Evolutionary conservation across 2,797 vertebrate species (phyloP).

Genomic region (Sternarchorhynchus goeldii): DNA sequence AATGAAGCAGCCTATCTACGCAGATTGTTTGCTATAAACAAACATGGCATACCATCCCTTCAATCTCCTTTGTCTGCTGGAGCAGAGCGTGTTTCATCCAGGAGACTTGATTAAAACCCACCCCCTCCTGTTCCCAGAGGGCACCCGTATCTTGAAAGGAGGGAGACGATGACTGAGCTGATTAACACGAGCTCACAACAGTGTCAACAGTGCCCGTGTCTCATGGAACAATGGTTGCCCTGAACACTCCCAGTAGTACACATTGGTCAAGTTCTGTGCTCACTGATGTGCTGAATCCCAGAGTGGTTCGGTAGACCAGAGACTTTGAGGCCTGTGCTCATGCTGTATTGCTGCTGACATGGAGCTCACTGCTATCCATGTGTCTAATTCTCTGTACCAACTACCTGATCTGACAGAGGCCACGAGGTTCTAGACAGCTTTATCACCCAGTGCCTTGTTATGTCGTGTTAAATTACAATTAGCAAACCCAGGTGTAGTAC

Average conservation of each 20-base stretch:
- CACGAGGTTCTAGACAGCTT: conserved; percentile 39
- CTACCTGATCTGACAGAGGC: conserved; percentile 38
- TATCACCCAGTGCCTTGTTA: conserved; percentile 33
- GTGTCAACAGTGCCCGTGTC: background rate
- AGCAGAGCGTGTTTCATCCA: conserved; percentile 32
- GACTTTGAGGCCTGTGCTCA: background rate
- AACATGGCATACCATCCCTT: conserved; percentile 10
- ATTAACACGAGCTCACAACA: conserved; percentile 33
- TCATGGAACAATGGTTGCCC: background rate
- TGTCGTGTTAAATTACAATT: conserved; percentile 46
- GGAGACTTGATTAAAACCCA: conserved; percentile 46
- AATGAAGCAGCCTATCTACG: conserved; percentile 41
- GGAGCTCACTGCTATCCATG: conserved; percentile 33
- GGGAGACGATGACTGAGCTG: conserved; percentile 28
- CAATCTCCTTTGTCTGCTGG: conserved; percentile 29
- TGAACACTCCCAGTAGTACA: background rate
- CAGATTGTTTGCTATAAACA: conserved; percentile 30
- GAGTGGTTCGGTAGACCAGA: background rate
- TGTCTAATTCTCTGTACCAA: conserved; percentile 53
- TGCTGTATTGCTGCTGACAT: conserved; percentile 40
- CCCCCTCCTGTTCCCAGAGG: background rate
- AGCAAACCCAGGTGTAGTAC: conserved; percentile 19
- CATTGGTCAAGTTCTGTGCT: background rate
- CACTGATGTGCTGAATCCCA: conserved; percentile 26
- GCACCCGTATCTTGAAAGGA: conserved; percentile 17